A percentile compares a stretch with the other conserved stretches of the same genome.
These are phyloP conservation scores for Sturmia bella DNA, from an alignment of 2,888 invertebrate genomes.

Conservation along the genomic window DNA sequence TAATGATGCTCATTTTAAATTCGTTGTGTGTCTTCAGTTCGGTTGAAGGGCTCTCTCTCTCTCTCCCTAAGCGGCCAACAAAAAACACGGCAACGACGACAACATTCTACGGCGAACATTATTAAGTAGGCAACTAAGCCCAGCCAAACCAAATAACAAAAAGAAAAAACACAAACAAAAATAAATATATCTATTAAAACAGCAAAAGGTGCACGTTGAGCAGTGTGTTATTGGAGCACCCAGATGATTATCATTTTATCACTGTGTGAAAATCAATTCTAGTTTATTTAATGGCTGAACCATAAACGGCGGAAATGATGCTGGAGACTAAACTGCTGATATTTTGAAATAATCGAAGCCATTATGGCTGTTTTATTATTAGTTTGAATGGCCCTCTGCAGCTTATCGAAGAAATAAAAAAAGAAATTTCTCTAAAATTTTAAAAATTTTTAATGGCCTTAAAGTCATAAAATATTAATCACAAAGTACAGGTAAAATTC, in stretches of 20 bases:
- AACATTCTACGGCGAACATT: not conserved
- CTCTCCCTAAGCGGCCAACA: slow-evolving; percentile 18
- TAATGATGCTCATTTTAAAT: slow-evolving; percentile 54
- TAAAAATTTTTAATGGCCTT: no score
- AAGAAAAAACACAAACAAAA: not conserved
- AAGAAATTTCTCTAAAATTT: no score
- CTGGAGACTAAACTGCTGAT: slow-evolving; percentile 30
- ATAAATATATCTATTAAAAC: not conserved
- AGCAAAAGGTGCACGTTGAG: not conserved
- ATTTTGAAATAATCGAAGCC: slow-evolving; percentile 35
- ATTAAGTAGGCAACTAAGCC: not conserved
- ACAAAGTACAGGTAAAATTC: no score
- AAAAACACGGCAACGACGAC: not conserved
- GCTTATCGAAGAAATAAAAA: no score
- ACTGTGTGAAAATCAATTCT: slow-evolving; percentile 61
- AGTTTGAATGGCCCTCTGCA: not conserved
- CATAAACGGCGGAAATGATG: slow-evolving; percentile 34
- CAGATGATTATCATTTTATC: slow-evolving; percentile 51
- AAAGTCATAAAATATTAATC: no score
- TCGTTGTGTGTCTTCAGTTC: slow-evolving; percentile 21
- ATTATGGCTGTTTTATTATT: slow-evolving; percentile 19
- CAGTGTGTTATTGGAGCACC: not conserved
- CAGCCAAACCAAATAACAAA: not conserved
- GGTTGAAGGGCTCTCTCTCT: slow-evolving; percentile 36
- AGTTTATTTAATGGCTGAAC: slow-evolving; percentile 46